phyloP scores from a whole-genome alignment of 2,888 invertebrate species.

The Harmothoe impar region DNA sequence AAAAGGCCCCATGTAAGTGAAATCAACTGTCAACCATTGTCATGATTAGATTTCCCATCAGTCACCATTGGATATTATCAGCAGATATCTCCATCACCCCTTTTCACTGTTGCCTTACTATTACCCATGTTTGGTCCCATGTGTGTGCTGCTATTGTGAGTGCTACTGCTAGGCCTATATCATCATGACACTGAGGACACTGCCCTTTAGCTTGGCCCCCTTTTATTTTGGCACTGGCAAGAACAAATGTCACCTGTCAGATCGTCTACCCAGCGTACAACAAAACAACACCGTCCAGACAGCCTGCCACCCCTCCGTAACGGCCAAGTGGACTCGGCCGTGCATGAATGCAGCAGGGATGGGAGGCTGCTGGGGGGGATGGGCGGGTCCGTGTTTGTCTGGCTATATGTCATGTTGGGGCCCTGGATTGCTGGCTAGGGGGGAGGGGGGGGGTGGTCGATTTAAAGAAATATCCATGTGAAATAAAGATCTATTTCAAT shows the following conservation, averaged over 20 bases:
- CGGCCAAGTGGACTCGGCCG: not conserved
- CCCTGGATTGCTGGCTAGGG: too few relatives aligned
- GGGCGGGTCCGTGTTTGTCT: constrained; percentile 1
- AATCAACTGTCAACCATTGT: not conserved
- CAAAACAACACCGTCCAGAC: not conserved
- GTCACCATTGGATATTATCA: not conserved
- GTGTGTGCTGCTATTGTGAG: too few relatives aligned
- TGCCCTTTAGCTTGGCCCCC: not conserved
- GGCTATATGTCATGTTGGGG: too few relatives aligned
- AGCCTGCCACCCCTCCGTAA: constrained; percentile 10
- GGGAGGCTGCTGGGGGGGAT: not conserved
- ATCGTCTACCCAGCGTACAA: too few relatives aligned
- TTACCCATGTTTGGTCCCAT: too few relatives aligned
- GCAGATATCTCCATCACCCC: not conserved
- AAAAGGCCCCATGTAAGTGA: constrained; percentile 89
- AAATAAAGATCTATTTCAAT: not conserved
- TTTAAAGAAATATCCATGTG: not conserved
- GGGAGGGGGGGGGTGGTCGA: not conserved
- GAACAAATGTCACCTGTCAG: too few relatives aligned
- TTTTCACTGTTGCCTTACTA: too few relatives aligned
- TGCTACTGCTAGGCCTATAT: too few relatives aligned
- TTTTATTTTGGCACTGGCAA: not conserved
- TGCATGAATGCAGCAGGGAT: constrained; percentile 1
- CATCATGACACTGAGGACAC: too few relatives aligned
- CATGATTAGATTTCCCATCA: not conserved